Base-by-base conservation (phyloP, 2,888 invertebrate genomes). In the Agriotes lineatus region DNA sequence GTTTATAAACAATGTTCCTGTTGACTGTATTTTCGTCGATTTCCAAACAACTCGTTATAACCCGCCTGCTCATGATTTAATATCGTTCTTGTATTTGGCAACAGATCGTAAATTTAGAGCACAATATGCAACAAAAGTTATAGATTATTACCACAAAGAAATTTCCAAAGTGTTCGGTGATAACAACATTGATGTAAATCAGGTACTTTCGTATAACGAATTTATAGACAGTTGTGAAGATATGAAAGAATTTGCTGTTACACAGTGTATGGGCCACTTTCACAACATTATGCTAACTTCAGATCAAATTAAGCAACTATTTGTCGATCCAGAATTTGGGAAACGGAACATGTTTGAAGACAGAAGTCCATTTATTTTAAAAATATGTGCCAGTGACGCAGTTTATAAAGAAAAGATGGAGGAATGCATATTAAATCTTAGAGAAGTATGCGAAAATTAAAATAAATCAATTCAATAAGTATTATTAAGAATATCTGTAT, bases 61-160 rank as follows among this genome's bases (percentile, higher is more conserved):
- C 57, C 79, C 79, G 3, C 78, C 79, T 5, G 76, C 76, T 2
- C 76, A 78, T 44, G 81, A 80, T 68, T 59, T 79, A 9, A 63
- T 78, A 48, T 67, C 72, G 7, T 75, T 77, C 54, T 65, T 79
- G 16, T 74, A 79, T 66, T 70, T 79, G 18, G 69, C 73, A 0
- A 75, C 76, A 3, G 71, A 73, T 58, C 70, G 71, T 18, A 56
- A 67, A 54, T 71, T 75, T n/a, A 70, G 79, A 18, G 18, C 64
- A 5, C 14, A 68, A 56, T 58, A 76, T 60, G 45, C 75, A 57
- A 35, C 52, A 1, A 61, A 75, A 25, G 63, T 76, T n/a, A 35
- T 75, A 10, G 57, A 72, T 2, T 72, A 70, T 60, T 80, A 79
- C 67, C 74, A 77, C n/a, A 7, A 5, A n/a, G 50, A 71, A 65